Evolutionary conservation across 2,888 invertebrate genomes (phyloP), one percentile per base, ranked within the genome.

Genomic region (Habrosyne pyritoides): DNA sequence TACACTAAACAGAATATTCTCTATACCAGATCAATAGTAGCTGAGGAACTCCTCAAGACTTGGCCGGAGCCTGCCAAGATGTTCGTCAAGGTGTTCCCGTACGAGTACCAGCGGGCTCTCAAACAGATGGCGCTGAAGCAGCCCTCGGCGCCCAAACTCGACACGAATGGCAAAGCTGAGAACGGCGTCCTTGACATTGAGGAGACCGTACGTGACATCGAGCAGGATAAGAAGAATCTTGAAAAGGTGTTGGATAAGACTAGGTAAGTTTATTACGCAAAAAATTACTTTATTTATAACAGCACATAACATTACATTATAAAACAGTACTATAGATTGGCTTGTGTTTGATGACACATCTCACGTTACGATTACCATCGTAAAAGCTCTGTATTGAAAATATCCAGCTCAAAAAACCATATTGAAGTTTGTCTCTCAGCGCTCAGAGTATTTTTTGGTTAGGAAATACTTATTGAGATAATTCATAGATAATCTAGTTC

Each of bases 51-150:
- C 28, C 87, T 99, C 0, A 91, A 94, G 65, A 94, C 96, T 57
- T 98, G 99, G 99, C 94, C 95, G 0, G 93, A 93, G 57, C 94
- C 95, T 55, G 95, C 97, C 48, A 89, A 94, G 26, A 94, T 96
- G 83, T 98, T 99, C 83, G 94, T 98, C 54, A 99, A 99, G 93
- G 97, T 99, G 50, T 99, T 99, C 94, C 99, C 99, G 0, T 97
- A 96, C 77, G 99, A 99, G 79, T 99, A 99, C 90, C 98, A 99
- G 79, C 94, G 97, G 63, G 99, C 97, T 0, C 89, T 99, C 21
- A 95, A 96, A 66, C 95, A 95, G 65, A 79, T 96, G 75, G 84
- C 85, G 0, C 57, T 75, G 1, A 79, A 69, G 7, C 72, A 70
- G 26, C 75, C 78, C 0, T 21, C 71, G 0, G 63, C 74, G 1